Conservation (phyloP, 2,113 vertebrate species). For the Rutilus rutilus region DNA sequence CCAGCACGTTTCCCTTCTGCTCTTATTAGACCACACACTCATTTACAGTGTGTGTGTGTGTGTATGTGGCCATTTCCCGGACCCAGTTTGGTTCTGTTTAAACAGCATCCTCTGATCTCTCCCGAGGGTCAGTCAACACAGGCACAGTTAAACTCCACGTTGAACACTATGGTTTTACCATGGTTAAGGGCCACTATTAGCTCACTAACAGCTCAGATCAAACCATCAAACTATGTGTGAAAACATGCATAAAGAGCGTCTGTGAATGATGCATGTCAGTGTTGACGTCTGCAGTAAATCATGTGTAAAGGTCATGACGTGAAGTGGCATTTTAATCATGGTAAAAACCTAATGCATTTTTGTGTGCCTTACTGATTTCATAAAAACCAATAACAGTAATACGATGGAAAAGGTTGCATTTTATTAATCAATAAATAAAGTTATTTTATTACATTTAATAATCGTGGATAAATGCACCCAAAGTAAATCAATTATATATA, state of each 20-base stretch:
- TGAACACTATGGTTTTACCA: neutral
- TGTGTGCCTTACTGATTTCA: neutral
- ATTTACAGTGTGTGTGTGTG: conserved; percentile 32
- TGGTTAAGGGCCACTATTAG: neutral
- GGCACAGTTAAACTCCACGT: neutral
- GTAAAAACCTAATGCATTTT: neutral
- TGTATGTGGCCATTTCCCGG: conserved; percentile 45
- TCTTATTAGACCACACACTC: neutral
- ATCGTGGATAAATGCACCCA: neutral
- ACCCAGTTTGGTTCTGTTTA: conserved; percentile 54
- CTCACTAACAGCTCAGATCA: too few relatives aligned
- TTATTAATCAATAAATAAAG: neutral
- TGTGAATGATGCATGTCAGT: too few relatives aligned
- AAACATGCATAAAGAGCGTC: too few relatives aligned
- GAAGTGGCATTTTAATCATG: neutral
- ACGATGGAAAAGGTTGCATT: neutral
- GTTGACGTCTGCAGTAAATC: too few relatives aligned
- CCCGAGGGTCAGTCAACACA: conserved; percentile 63
- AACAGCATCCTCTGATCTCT: conserved; percentile 67
- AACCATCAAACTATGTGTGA: too few relatives aligned
- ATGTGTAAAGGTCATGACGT: neutral
- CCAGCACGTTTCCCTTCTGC: neutral
- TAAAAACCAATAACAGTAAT: neutral
- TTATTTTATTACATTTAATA: neutral
- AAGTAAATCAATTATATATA: neutral